phyloP scores from a whole-genome alignment of 2,113 vertebrate species.

The Haplochromis vanheusdeni region DNA sequence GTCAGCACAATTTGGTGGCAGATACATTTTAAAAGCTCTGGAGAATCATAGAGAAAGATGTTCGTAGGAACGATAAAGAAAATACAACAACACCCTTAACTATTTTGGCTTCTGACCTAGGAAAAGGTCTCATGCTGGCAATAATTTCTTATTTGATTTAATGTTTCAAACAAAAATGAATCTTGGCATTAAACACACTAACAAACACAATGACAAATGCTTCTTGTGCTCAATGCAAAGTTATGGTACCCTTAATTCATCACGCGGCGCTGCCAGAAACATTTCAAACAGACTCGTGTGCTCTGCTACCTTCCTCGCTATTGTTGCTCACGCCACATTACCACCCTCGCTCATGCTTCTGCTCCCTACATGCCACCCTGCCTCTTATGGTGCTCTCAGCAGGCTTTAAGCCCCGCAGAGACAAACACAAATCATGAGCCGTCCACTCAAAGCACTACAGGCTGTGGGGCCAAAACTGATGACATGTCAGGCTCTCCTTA shows the following conservation, averaged over 20 bases:
- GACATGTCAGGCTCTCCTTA: constrained; percentile 40
- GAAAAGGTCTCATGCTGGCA: not conserved
- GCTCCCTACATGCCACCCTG: constrained; percentile 33
- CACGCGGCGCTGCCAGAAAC: constrained; percentile 34
- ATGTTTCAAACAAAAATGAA: not conserved
- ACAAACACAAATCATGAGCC: constrained; percentile 49
- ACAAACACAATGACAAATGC: constrained; percentile 14
- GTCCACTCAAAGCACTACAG: not conserved
- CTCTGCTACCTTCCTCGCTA: not conserved
- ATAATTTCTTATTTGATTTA: not conserved
- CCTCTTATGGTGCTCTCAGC: constrained; percentile 67
- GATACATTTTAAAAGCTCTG: not conserved
- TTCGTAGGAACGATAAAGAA: not conserved
- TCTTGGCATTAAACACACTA: not conserved
- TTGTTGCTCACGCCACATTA: not conserved
- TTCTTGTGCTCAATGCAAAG: not conserved
- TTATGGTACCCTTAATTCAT: constrained; percentile 3
- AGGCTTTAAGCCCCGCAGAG: not conserved
- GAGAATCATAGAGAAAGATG: not conserved
- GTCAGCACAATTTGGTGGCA: not conserved
- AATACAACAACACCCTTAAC: not conserved
- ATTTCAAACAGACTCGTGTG: constrained; percentile 40
- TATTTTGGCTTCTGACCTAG: not conserved
- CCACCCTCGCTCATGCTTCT: not conserved
- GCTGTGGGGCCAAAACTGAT: constrained; percentile 25